A percentile compares a stretch with the other conserved stretches of the same genome.
These are phyloP conservation scores for Himalopsyche japonica DNA, from an alignment of 2,888 invertebrate genomes.

Conservation along the genomic window DNA sequence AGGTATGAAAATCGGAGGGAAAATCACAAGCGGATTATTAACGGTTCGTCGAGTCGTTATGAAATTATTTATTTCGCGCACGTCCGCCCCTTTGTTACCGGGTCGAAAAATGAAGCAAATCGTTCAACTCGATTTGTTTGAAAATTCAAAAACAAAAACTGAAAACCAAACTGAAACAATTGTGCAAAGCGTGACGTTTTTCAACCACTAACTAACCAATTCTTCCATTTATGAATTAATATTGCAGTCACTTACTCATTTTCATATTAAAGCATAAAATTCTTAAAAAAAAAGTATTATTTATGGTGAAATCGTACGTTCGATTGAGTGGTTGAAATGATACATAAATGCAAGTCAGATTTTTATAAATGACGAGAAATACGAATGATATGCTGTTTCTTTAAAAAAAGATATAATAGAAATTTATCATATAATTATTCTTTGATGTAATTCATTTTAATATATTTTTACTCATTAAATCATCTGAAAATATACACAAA, in stretches of 20 bases:
- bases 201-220: not conserved
- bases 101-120: not conserved
- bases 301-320: not conserved
- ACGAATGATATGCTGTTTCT: too few relatives aligned
- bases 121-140: not conserved
- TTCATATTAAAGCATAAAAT: not conserved
- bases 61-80: slow-evolving; percentile 28
- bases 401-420: too few relatives aligned
- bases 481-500: too few relatives aligned
- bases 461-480: too few relatives aligned
- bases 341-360: too few relatives aligned
- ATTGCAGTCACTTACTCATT: not conserved
- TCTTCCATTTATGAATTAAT: not conserved
- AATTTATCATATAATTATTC: too few relatives aligned
- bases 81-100: slow-evolving; percentile 8
- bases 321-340: too few relatives aligned
- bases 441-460: too few relatives aligned
- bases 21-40: slow-evolving; percentile 25
- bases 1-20: slow-evolving; percentile 1
- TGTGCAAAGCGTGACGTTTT: not conserved
- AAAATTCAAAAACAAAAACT: not conserved
- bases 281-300: not conserved
- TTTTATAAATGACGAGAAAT: too few relatives aligned
- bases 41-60: slow-evolving; percentile 29
- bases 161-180: not conserved